Conservation (phyloP, 2,113 vertebrate species). For the Cricetomys ansorgei region DNA sequence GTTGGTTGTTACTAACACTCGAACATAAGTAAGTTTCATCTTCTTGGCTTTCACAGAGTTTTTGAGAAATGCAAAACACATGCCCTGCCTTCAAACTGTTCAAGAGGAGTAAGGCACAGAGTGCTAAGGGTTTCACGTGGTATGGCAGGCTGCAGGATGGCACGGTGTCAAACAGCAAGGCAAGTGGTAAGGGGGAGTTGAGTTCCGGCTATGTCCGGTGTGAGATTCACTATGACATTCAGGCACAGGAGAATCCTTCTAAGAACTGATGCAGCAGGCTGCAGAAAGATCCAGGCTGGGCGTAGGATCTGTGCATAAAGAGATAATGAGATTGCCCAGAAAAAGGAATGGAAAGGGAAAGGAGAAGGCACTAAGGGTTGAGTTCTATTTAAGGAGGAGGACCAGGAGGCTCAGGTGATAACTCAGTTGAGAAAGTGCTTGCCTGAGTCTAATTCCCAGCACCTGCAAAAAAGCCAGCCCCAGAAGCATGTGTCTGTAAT, state of each 20-base stretch:
- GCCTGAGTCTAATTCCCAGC: neutral
- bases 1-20: neutral
- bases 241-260: neutral
- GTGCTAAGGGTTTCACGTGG: neutral
- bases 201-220: neutral
- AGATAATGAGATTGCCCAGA: neutral
- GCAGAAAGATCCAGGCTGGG: neutral
- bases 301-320: neutral
- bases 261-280: neutral
- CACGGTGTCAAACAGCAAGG: neutral
- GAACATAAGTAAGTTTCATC: constrained; percentile 26
- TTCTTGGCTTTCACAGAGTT: neutral
- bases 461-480: neutral
- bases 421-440: neutral
- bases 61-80: neutral
- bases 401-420: neutral
- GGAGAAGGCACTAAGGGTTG: neutral
- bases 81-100: neutral
- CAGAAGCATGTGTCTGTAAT: neutral
- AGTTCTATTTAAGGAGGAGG: neutral
- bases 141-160: neutral
- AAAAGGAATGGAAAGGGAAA: neutral
- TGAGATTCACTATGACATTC: neutral
- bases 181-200: neutral
- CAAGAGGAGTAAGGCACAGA: neutral